phyloP scores from a whole-genome alignment of 1,140 invertebrate species.

The Temnothorax longispinosus region DNA sequence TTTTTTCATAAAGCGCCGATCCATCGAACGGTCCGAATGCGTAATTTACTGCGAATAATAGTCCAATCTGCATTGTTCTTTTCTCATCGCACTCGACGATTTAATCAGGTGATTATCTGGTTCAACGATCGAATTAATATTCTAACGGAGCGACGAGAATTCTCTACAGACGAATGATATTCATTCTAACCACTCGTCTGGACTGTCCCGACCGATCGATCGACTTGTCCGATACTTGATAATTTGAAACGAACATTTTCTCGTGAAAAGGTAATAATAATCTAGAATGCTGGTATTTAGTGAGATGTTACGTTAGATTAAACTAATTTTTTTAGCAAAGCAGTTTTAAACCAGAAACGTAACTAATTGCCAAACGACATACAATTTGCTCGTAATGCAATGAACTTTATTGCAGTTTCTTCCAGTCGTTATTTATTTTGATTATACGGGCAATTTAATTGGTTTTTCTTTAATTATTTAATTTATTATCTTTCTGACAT shows the following conservation, averaged over 20 bases:
- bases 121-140: slow-evolving; percentile 70
- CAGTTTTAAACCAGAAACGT: neutral
- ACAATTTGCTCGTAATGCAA: neutral
- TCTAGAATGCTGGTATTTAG: neutral
- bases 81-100: slow-evolving; percentile 19
- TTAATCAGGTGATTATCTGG: slow-evolving; percentile 72
- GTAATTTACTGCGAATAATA: slow-evolving; percentile 73
- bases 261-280: neutral
- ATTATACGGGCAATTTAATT: neutral
- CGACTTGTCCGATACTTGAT: slow-evolving; percentile 12
- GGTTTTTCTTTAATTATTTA: neutral
- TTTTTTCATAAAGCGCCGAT: slow-evolving; percentile 48
- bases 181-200: slow-evolving; percentile 32
- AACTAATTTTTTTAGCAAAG: neutral
- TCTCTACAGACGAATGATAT: slow-evolving; percentile 35
- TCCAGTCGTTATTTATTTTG: neutral
- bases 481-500: neutral
- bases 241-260: slow-evolving; percentile 26
- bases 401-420: neutral
- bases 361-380: neutral
- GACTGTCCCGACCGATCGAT: slow-evolving; percentile 26
- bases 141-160: slow-evolving; percentile 49
- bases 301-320: neutral
- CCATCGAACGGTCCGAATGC: slow-evolving; percentile 57
- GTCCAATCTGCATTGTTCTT: slow-evolving; percentile 59